A percentile compares a stretch with the other conserved stretches of the same genome.
These are phyloP conservation scores for Xiphophorus birchmanni DNA, from an alignment of 2,797 vertebrate genomes.

Conservation along the genomic window DNA sequence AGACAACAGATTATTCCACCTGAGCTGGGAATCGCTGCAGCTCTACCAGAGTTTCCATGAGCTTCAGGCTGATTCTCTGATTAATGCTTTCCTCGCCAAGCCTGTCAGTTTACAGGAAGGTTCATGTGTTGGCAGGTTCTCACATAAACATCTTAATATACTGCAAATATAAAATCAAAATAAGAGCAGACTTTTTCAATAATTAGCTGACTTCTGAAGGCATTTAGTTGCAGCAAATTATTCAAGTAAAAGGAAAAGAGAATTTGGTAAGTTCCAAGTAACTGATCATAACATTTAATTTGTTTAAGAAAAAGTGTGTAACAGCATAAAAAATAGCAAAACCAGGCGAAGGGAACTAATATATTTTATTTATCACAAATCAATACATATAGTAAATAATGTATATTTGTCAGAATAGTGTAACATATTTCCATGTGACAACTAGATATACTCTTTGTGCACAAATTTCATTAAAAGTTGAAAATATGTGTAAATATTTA, in stretches of 20 bases:
- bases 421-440: neutral
- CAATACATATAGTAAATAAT: neutral
- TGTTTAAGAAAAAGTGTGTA: neutral
- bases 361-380: neutral
- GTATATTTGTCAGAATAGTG: neutral
- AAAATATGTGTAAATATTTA: too few species aligned
- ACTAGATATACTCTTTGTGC: too few species aligned
- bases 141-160: neutral
- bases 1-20: neutral
- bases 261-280: too few species aligned
- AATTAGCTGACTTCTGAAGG: neutral
- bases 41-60: neutral
- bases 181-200: neutral
- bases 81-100: neutral
- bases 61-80: neutral
- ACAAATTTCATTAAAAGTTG: too few species aligned
- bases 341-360: neutral
- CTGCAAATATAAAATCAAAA: neutral
- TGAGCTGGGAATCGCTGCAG: neutral
- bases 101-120: neutral
- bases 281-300: neutral
- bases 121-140: neutral
- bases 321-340: neutral
- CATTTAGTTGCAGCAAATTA: neutral
- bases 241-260: too few species aligned